Base-by-base conservation (phyloP, 1,140 invertebrate genomes). In the Listronotus bonariensis region DNA sequence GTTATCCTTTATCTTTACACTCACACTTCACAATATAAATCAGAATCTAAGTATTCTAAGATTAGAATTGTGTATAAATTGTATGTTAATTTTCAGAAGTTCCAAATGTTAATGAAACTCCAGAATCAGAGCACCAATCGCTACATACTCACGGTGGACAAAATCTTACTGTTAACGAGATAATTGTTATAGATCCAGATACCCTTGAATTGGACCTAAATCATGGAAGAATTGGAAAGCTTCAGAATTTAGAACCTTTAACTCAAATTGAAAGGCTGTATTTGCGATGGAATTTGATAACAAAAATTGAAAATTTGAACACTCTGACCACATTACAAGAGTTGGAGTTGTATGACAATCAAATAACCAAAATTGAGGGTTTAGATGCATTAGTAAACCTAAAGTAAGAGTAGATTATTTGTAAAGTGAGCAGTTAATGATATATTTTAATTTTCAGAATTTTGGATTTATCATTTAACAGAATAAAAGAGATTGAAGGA, bases 391-490 rank as follows among this genome's bases (percentile, higher is more conserved):
- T 98, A 9, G 86, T 92, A 1, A 97, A 98, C 83, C 81, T 99
- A 45, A 87, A 96, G 92, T 96, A 86, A 86, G 90, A 86, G 18
- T 38, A 17, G 32, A 54, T 17, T 36, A 41, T 26, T 1, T 26
- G 5, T 26, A 26, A 26, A 26, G 5, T 26, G 20, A 3, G 20
- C 20, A 26, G 20, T 26, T 3, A 26, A 5, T 36, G 11, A 36
- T 10, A 36, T 2, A 36, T 36, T 36, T 36, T 36, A 36, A 40
- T 20, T 55, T 73, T 83, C 79, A 96, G 93, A 75, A 82, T 90
- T 60, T 81, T 99, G 52, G 97, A 99, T 81, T 77, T 99, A 41
- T 99, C 96, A n/a, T 98, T 97, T 78, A 99, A 99, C 82, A 88
- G 96, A 52, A 89, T 99, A 10, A 88, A 85, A 71, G 89, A 92